Evolutionary conservation across 2,888 invertebrate genomes (phyloP).

Genomic region (Drosophila quinaria): DNA sequence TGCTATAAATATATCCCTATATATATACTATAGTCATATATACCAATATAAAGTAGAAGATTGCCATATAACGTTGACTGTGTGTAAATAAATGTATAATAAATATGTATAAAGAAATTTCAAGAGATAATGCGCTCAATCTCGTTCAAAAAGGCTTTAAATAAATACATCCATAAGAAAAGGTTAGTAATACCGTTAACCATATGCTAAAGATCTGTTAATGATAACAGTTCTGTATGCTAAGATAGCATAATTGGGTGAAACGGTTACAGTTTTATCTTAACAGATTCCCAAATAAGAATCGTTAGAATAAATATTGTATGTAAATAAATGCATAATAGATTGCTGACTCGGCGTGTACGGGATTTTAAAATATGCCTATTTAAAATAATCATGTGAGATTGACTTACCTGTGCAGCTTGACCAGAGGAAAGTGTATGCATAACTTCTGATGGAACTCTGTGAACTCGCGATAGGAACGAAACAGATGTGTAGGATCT

Average conservation of each 20-base stretch:
- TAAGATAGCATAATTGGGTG: not conserved
- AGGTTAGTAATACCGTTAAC: not conserved
- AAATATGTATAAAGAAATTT: constrained; percentile 1
- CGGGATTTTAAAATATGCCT: no score
- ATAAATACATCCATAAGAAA: not conserved
- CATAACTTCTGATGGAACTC: constrained; percentile 98
- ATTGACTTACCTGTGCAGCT: constrained; percentile 92
- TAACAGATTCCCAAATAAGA: not conserved
- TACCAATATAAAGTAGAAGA: constrained; percentile 22
- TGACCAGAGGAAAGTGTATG: constrained; percentile 95
- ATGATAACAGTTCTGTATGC: not conserved
- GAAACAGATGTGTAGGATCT: constrained; percentile 95
- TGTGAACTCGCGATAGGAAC: constrained; percentile 98
- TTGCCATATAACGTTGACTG: constrained; percentile 61
- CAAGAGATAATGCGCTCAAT: not conserved
- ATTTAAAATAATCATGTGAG: not conserved
- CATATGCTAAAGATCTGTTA: not conserved
- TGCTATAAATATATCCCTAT: constrained; percentile 19
- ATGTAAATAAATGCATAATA: not conserved
- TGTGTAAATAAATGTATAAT: constrained; percentile 54
- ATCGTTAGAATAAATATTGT: not conserved
- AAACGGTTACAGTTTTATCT: not conserved
- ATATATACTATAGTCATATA: constrained; percentile 18
- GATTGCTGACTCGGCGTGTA: no score
- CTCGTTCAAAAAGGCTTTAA: no score